These are phyloP conservation scores for Drymodes brunneopygia DNA, from an alignment of 2,113 vertebrate genomes.

Conservation along the genomic window DNA sequence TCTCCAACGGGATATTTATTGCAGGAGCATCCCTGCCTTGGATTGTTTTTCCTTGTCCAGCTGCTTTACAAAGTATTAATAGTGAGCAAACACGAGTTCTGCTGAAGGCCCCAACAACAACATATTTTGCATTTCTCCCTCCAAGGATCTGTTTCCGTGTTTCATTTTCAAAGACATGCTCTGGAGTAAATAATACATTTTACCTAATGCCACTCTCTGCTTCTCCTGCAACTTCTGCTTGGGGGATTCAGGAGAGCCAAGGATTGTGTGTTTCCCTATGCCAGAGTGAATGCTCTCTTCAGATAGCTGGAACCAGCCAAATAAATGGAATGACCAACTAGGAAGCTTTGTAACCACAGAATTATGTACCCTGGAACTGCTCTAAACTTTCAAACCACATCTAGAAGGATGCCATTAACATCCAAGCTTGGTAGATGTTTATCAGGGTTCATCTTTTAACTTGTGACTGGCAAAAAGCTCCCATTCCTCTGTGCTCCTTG, in stretches of 20 bases:
- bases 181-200: background rate
- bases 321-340: background rate
- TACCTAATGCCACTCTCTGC: background rate
- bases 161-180: background rate
- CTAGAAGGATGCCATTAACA: background rate
- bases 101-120: background rate
- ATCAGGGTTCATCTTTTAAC: background rate
- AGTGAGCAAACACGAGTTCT: background rate
- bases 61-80: conserved; percentile 25
- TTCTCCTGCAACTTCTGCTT: background rate
- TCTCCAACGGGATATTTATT: background rate
- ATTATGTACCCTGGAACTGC: background rate
- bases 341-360: background rate
- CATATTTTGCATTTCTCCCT: conserved; percentile 27
- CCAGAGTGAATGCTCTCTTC: background rate
- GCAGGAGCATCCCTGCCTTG: background rate
- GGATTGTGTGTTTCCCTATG: background rate
- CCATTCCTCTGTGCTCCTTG: background rate
- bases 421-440: background rate
- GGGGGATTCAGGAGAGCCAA: background rate
- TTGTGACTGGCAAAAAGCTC: background rate
- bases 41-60: background rate
- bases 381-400: background rate
- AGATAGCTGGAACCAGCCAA: background rate
- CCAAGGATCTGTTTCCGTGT: background rate